Base-by-base conservation (phyloP, 2,888 invertebrate species). In the Syritta pipiens region DNA sequence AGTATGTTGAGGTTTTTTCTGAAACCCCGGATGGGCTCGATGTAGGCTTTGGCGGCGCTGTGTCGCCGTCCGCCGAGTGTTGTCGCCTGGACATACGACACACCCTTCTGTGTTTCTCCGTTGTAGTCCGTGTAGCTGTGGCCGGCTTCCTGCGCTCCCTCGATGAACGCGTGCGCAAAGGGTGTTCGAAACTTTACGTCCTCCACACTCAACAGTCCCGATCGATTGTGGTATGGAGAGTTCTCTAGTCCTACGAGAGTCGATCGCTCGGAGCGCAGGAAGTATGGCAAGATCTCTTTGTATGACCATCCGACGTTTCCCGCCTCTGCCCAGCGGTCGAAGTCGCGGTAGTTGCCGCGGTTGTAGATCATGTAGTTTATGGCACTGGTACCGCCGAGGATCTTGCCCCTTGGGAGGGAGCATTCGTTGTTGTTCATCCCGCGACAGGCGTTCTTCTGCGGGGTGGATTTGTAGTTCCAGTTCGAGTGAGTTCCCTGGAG, bases 291-390 rank as follows among this genome's bases (percentile, higher is more conserved):
- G 0, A 93, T 91, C 0, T 93, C 92, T 0, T 89, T 84, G 83
- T 92, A 93, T 1, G 93, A 91, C 95, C 95, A 95, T 40, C 94
- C 94, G 3, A 90, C 89, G 84, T 94, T 95, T 1, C 95, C 95
- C 10, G 90, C 90, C 0, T 88, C 89, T 0, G 91, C 92, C 92
- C 96, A 86, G 83, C 90, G 89, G 84, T 96, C 93, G 88, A 94
- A 96, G 84, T 96, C 94, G 4, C 89, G 88, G 1, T 91, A 91
- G 82, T 94, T 92, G 4, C 95, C 95, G 57, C 95, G 90, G 5
- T 94, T 93, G 86, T 95, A 95, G 76, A 94, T 91, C 92, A 93
- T 92, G 83, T 90, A 92, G 84, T 93, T 93, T 30, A 93, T 90
- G 42, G 91, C 90, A 68, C 91, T 91, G 0, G 90, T 89, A 2